A percentile compares a stretch with the other conserved stretches of the same genome.
Conservation (phyloP, 2,113 vertebrate species). For the Otocyon megalotis region DNA sequence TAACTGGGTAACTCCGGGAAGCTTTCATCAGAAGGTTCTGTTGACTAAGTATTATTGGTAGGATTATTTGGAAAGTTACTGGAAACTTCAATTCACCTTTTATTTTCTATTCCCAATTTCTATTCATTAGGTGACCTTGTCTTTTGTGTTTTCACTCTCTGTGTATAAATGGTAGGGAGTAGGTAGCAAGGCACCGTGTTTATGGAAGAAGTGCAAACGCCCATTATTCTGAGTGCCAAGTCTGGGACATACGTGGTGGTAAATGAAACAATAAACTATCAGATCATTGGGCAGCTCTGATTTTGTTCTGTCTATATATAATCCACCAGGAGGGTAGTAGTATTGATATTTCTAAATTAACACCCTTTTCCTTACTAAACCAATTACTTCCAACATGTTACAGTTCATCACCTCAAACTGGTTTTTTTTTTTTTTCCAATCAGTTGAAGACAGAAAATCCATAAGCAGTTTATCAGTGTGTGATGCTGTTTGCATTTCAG, state of each 20-base stretch:
- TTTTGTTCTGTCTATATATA: constrained; percentile 58
- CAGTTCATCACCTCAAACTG: constrained; percentile 72
- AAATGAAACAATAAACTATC: constrained; percentile 22
- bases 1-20: background rate
- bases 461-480: constrained; percentile 66
- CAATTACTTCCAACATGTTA: constrained; percentile 75
- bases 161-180: background rate
- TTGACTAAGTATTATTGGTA: background rate
- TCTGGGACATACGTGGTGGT: background rate
- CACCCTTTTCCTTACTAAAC: constrained; percentile 68
- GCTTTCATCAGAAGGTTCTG: background rate
- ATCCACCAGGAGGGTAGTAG: constrained; percentile 39
- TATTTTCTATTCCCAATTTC: background rate
- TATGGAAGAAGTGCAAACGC: background rate
- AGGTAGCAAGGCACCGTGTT: background rate
- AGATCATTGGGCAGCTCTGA: background rate
- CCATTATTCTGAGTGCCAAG: background rate
- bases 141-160: background rate
- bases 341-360: constrained; percentile 81
- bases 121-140: constrained; percentile 16
- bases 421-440: constrained; percentile 5
- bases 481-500: constrained; percentile 5
- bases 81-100: background rate
- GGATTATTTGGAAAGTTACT: background rate
- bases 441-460: constrained; percentile 69